Percentiles rank a stretch among this genome's conserved stretches.
Conservation (phyloP, 2,797 vertebrate species). For the Alcedo atthis region DNA sequence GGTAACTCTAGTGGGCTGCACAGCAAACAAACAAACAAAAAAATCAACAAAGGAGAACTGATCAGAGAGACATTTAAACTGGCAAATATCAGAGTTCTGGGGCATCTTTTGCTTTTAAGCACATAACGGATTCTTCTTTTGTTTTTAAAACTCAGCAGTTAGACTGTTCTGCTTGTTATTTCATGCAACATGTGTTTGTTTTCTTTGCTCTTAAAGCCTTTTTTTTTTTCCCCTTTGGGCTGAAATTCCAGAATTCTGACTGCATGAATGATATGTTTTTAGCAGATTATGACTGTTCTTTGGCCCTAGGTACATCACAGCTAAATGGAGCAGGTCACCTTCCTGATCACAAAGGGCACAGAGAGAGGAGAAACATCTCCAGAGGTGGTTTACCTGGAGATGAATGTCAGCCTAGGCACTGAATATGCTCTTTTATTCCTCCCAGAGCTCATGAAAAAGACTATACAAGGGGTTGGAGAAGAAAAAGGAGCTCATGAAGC, state of each 20-base stretch:
- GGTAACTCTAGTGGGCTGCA: background rate
- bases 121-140: background rate
- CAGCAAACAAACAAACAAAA: background rate
- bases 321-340: background rate
- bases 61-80: background rate
- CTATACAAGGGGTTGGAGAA: accelerated
- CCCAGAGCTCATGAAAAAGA: background rate
- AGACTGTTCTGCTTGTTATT: conserved; percentile 1
- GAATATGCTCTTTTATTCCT: background rate
- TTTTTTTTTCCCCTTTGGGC: background rate
- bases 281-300: background rate
- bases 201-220: background rate
- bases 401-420: background rate
- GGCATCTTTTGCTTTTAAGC: background rate
- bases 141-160: background rate
- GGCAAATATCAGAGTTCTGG: background rate
- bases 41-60: background rate
- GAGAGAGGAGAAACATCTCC: background rate
- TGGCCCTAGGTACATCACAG: background rate
- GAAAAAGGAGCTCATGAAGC: background rate
- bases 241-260: background rate
- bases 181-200: background rate
- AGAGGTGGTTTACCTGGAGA: background rate
- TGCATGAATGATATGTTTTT: background rate
- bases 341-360: background rate